These are phyloP conservation scores for Cirrhinus molitorella DNA, from an alignment of 2,797 vertebrate species.

Conservation along the genomic window DNA sequence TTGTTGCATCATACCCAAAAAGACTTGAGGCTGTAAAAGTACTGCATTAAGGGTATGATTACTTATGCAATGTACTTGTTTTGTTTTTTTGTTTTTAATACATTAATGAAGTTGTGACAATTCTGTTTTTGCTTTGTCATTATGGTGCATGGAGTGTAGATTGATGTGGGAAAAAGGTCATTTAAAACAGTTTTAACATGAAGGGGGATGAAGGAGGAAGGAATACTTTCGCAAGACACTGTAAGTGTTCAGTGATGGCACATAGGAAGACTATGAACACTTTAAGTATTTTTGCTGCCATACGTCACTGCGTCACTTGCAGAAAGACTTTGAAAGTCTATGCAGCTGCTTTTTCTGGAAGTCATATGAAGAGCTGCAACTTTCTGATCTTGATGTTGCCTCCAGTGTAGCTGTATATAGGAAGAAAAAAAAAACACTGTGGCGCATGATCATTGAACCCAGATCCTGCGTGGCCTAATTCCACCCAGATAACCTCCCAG, in stretches of 20 bases:
- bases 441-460: conserved; percentile 20
- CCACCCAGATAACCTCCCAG: conserved; percentile 23
- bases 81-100: no score
- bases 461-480: conserved; percentile 28
- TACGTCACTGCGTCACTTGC: neutral
- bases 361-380: conserved; percentile 16
- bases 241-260: neutral
- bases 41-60: no score
- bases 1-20: no score
- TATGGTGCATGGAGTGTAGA: no score
- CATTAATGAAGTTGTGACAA: no score
- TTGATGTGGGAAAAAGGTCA: no score
- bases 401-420: neutral
- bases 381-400: conserved; percentile 30
- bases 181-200: no score
- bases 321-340: neutral
- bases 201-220: no score
- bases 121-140: no score
- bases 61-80: no score
- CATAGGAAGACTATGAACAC: neutral
- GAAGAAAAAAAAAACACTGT: neutral
- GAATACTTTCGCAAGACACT: no score
- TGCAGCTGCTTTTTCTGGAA: neutral
- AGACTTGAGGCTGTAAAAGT: no score
- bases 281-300: neutral